Percentiles rank a stretch among this genome's conserved stretches.
phyloP scores from a whole-genome alignment of 2,797 vertebrate genomes.

The Rachycentron canadum region DNA sequence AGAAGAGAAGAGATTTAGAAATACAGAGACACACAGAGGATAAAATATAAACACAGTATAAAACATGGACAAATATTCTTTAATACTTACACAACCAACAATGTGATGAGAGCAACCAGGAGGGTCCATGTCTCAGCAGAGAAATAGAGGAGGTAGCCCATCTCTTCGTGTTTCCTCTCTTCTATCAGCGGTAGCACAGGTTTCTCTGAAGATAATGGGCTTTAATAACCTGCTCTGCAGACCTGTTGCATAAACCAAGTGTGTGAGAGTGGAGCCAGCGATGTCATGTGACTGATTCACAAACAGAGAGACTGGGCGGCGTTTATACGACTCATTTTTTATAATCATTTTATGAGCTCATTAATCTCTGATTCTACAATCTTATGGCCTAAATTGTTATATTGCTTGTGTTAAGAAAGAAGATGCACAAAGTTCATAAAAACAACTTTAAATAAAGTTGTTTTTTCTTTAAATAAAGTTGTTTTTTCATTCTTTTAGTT shows the following conservation, averaged over 20 bases:
- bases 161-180: constrained; percentile 25
- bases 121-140: constrained; percentile 83
- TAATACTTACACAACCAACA: constrained; percentile 70
- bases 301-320: background rate
- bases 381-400: too few species aligned
- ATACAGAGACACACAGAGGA: background rate
- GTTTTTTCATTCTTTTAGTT: too few species aligned
- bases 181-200: background rate
- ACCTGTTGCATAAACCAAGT: constrained; percentile 8
- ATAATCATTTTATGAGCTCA: background rate
- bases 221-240: constrained; percentile 15
- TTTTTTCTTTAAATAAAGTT: too few species aligned
- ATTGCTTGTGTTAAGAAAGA: too few species aligned
- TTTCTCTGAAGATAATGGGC: background rate
- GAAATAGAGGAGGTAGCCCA: constrained; percentile 63
- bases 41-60: background rate
- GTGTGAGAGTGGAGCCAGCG: constrained; percentile 57
- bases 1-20: background rate
- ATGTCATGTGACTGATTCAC: constrained; percentile 29
- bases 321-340: too few species aligned
- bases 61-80: background rate
- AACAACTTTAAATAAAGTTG: too few species aligned
- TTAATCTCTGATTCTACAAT: background rate
- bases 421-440: too few species aligned
- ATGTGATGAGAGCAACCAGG: constrained; percentile 69